Percentiles rank a stretch among this genome's conserved stretches.
Evolutionary conservation across 2,797 vertebrate species (phyloP).

Genomic region (Chaetophractus vellerosus): DNA sequence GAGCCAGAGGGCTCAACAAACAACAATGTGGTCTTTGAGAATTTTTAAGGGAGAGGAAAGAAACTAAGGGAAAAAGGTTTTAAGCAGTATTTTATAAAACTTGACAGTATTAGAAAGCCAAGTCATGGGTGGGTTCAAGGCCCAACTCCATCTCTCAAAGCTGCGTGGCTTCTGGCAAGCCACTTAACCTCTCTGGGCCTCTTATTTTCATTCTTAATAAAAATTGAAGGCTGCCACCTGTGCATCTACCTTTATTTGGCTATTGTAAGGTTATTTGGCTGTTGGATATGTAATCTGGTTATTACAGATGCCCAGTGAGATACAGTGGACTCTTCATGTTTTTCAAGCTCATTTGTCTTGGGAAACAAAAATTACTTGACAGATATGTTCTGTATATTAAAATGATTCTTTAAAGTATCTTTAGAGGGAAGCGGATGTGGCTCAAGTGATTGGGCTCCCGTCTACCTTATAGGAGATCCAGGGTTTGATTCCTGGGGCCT

Average conservation of each 20-base stretch:
- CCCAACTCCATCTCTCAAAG: neutral
- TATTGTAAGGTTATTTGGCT: constrained; percentile 21
- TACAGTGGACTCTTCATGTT: neutral
- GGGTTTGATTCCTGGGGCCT: too few relatives aligned
- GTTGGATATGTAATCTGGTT: neutral
- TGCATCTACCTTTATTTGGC: constrained; percentile 6
- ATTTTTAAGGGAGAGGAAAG: constrained; percentile 29
- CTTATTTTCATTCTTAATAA: constrained; percentile 27
- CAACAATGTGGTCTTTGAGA: neutral
- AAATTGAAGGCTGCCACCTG: neutral
- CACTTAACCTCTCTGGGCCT: constrained; percentile 13
- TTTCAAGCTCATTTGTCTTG: constrained; percentile 41
- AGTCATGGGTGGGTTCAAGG: neutral
- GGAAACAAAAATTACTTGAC: neutral
- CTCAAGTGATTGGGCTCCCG: too few relatives aligned
- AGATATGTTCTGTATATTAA: constrained; percentile 23
- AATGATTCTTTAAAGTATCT: constrained; percentile 24
- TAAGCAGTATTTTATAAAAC: constrained; percentile 42
- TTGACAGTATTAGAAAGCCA: constrained; percentile 30
- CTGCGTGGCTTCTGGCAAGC: neutral
- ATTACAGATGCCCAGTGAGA: neutral
- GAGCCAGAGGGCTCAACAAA: neutral
- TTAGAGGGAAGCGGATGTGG: neutral
- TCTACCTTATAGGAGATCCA: too few relatives aligned
- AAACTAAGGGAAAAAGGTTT: constrained; percentile 29